phyloP scores from a whole-genome alignment of 2,888 invertebrate species.

The Megastigmus dorsalis region DNA sequence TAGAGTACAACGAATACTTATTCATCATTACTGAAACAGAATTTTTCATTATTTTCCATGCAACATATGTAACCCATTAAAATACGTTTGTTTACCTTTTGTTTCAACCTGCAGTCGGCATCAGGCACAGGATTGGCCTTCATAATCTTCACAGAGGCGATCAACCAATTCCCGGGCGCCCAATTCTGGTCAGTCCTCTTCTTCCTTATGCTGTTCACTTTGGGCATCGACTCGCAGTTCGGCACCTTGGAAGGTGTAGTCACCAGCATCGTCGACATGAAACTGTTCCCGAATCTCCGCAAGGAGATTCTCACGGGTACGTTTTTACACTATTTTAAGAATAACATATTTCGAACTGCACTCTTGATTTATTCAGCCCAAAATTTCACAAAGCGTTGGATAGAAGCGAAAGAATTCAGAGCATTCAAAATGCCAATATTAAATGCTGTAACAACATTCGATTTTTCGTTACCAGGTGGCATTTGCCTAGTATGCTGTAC shows the following conservation, averaged over 20 bases:
- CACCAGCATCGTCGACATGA: slow-evolving; percentile 96
- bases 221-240: slow-evolving; percentile 97
- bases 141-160: slow-evolving; percentile 98
- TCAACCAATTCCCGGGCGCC: slow-evolving; percentile 97
- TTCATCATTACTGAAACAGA: no score
- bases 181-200: slow-evolving; percentile 97
- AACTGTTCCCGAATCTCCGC: slow-evolving; percentile 91
- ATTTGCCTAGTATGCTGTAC: slow-evolving; percentile 88
- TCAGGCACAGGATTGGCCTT: slow-evolving; percentile 97
- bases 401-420: background rate
- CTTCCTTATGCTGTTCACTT: slow-evolving; percentile 96
- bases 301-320: slow-evolving; percentile 91
- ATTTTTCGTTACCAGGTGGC: slow-evolving; percentile 71
- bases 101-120: slow-evolving; percentile 95
- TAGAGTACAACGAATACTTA: no score
- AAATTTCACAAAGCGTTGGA: no score
- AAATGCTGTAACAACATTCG: no score
- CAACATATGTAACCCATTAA: no score
- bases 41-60: no score
- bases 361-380: no score
- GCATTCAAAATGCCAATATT: background rate
- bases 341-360: no score
- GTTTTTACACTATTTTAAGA: no score
- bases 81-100: no score
- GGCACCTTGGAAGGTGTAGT: slow-evolving; percentile 97